Evolutionary conservation across 2,888 invertebrate genomes (phyloP), one percentile per base, ranked within the genome.

Genomic region (Drosophila diplacantha): DNA sequence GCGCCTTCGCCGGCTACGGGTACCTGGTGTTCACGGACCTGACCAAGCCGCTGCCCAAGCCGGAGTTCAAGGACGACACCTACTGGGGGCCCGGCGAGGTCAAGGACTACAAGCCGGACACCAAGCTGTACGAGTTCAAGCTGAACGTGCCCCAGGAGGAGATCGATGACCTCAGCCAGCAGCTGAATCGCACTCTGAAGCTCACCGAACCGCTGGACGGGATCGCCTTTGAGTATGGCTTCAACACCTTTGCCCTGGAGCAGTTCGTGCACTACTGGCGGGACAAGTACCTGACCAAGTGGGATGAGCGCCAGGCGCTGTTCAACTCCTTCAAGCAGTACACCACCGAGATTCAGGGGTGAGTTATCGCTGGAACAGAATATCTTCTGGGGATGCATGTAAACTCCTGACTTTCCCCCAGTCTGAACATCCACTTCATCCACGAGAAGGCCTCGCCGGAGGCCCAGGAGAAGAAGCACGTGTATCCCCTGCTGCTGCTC

Each of bases 261-360:
- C 90, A 91, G 72, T 89, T 96, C 5, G 86, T 94, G 0, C 90
- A 93, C 9, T 94, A 94, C 86, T 98, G 98, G 98, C 90, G 90
- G 12, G 92, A 92, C 22, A 90, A 91, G 46, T 96, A 94, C 86
- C 90, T 95, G 75, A 89, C 90, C 56, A 88, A 88, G 32, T 94
- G 93, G 93, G 84, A 87, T 16, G 90, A 92, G 54, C 90, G 94
- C 9, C 92, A 95, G 83, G 85, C 86, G 1, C 90, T 90, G 58
- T 87, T 96, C 8, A 96, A 96, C 84, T 89, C 90, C 52, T 92
- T 92, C 75, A 91, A 92, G 0, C 95, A 96, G 60, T 96, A 90
- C 84, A 91, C 89, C 35, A 96, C 95, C 0, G 92, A 92, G 57
- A 92, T 96, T 71, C 93, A 94, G 85, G 91, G 91, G 87, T 88